These are phyloP conservation scores for Myotis pilosus DNA, from an alignment of 2,797 vertebrate species.

Conservation along the genomic window DNA sequence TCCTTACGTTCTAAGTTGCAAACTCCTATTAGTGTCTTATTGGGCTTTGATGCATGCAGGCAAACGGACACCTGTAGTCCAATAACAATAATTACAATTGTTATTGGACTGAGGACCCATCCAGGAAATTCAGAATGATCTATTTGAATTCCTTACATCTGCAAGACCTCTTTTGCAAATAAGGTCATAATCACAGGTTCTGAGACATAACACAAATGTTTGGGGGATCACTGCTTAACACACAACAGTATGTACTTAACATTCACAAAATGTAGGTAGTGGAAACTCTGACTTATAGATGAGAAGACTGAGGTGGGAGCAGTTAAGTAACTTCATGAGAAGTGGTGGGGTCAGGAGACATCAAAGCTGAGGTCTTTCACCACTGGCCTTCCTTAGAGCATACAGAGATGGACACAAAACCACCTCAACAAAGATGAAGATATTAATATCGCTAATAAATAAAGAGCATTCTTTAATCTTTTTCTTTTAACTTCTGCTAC, in stretches of 20 bases:
- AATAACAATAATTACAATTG: neutral
- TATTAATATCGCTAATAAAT: neutral
- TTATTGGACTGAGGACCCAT: neutral
- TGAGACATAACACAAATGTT: neutral
- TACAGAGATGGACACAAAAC: neutral
- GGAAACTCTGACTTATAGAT: neutral
- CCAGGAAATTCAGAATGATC: neutral
- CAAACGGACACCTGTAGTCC: neutral
- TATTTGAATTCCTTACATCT: neutral
- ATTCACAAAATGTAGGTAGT: neutral
- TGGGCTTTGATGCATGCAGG: neutral
- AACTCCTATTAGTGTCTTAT: neutral
- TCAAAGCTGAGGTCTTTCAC: neutral
- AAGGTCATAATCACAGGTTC: neutral
- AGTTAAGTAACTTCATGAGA: neutral
- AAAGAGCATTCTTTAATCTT: neutral
- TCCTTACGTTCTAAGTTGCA: neutral
- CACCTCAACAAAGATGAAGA: neutral
- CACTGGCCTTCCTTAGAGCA: neutral
- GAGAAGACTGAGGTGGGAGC: neutral
- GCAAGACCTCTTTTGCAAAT: neutral
- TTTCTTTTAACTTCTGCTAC: slow-evolving; percentile 26
- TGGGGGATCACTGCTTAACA: neutral
- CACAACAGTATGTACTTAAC: neutral
- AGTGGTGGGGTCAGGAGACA: neutral